A percentile compares a stretch with the other conserved stretches of the same genome.
Evolutionary conservation across 2,888 invertebrate species (phyloP).

Genomic region (Ypsolopha scabrella): DNA sequence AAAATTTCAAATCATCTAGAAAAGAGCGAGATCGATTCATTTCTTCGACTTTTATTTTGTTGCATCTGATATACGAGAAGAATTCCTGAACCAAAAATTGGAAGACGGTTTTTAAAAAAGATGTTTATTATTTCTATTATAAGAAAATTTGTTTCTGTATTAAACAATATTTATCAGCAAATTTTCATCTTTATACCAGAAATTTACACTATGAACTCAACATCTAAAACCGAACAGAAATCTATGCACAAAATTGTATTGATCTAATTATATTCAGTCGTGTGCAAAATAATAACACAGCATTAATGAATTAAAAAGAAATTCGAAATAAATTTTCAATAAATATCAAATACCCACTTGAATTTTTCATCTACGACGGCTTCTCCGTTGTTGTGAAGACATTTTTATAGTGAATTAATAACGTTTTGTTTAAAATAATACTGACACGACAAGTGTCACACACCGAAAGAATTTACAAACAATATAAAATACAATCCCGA

Average conservation of each 20-base stretch:
- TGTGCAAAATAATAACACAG: too few relatives aligned
- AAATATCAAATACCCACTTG: too few relatives aligned
- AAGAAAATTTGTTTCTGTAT: slow-evolving; percentile 25
- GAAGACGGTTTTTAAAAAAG: slow-evolving; percentile 48
- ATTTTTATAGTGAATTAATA: not conserved
- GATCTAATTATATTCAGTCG: too few relatives aligned
- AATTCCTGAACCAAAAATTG: slow-evolving; percentile 57
- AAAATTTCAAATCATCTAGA: slow-evolving; percentile 53
- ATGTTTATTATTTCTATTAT: slow-evolving; percentile 52
- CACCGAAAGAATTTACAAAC: slow-evolving; percentile 1
- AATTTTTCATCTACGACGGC: too few relatives aligned
- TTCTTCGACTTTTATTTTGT: slow-evolving; percentile 56
- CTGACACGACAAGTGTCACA: not conserved
- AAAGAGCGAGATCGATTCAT: slow-evolving; percentile 63
- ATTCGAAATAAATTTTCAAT: too few relatives aligned
- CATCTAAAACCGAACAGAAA: not conserved
- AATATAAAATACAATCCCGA: not conserved
- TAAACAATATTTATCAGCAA: too few relatives aligned
- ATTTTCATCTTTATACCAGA: too few relatives aligned
- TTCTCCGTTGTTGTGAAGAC: not conserved
- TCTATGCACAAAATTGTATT: too few relatives aligned
- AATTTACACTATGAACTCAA: slow-evolving; percentile 15
- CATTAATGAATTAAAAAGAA: too few relatives aligned
- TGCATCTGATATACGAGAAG: slow-evolving; percentile 54
- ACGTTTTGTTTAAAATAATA: not conserved